These are phyloP conservation scores for Uloborus plumipes DNA, from an alignment of 2,888 invertebrate species.

Conservation along the genomic window DNA sequence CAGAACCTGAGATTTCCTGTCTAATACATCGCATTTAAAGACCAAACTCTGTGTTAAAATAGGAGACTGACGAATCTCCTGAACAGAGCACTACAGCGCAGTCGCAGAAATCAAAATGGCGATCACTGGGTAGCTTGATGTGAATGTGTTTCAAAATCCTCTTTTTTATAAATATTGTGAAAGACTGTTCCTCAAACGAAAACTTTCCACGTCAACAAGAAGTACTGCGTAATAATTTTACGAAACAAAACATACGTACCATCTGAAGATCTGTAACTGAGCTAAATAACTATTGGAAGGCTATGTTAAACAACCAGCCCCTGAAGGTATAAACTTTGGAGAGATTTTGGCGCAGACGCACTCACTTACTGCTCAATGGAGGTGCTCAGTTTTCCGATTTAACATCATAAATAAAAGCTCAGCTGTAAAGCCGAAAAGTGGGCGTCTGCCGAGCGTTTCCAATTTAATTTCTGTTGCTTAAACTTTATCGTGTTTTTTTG, in stretches of 20 bases:
- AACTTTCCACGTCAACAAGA: no score
- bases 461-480: slow-evolving; percentile 37
- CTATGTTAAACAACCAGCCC: slow-evolving; percentile 22
- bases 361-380: slow-evolving; percentile 64
- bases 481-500: slow-evolving; percentile 21
- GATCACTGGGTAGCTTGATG: neutral
- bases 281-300: slow-evolving; percentile 23
- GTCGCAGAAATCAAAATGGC: slow-evolving; percentile 65
- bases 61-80: slow-evolving; percentile 32
- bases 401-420: slow-evolving; percentile 64
- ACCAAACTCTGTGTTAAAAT: slow-evolving; percentile 27
- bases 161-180: no score
- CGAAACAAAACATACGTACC: slow-evolving; percentile 40
- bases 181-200: no score
- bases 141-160: no score
- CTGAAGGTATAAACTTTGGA: slow-evolving; percentile 38
- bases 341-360: slow-evolving; percentile 64
- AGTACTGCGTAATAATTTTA: neutral
- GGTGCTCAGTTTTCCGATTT: slow-evolving; percentile 65
- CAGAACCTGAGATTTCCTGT: slow-evolving; percentile 6
- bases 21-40: slow-evolving; percentile 11
- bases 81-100: slow-evolving; percentile 62
- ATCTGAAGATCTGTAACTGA: slow-evolving; percentile 1
- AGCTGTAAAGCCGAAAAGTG: slow-evolving; percentile 64
- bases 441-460: slow-evolving; percentile 44